A percentile compares a stretch with the other conserved stretches of the same genome.
Evolutionary conservation across 2,797 vertebrate species (phyloP).

Genomic region (Merluccius polli): DNA sequence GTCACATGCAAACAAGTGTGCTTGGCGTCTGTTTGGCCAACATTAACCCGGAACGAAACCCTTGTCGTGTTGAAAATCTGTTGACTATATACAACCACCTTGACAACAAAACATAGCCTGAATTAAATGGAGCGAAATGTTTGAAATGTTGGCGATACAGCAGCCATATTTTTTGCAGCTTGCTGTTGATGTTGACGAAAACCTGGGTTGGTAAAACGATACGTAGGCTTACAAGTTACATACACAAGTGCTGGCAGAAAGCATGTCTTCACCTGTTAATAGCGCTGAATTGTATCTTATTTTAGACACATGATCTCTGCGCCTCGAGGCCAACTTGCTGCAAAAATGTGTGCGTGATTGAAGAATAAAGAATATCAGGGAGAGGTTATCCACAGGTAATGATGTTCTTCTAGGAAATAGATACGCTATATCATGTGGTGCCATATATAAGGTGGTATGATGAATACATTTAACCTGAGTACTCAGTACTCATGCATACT

Average conservation of each 20-base stretch:
- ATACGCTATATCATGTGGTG: no score
- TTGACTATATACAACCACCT: background rate
- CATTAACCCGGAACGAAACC: background rate
- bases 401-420: constrained; percentile 15
- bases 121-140: background rate
- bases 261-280: constrained; percentile 44
- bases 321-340: constrained; percentile 42
- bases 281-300: constrained; percentile 47
- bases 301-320: constrained; percentile 48
- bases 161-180: no score
- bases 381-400: constrained; percentile 48
- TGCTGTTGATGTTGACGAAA: no score
- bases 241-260: constrained; percentile 27
- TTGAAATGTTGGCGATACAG: background rate
- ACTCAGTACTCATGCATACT: background rate
- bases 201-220: background rate
- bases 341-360: constrained; percentile 29
- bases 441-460: background rate
- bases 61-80: background rate
- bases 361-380: background rate
- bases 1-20: background rate
- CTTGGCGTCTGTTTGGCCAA: background rate
- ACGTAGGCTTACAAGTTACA: background rate
- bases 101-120: background rate
- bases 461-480: background rate